These are phyloP conservation scores for Drosophila conformis DNA, from an alignment of 2,888 invertebrate species.

Conservation along the genomic window DNA sequence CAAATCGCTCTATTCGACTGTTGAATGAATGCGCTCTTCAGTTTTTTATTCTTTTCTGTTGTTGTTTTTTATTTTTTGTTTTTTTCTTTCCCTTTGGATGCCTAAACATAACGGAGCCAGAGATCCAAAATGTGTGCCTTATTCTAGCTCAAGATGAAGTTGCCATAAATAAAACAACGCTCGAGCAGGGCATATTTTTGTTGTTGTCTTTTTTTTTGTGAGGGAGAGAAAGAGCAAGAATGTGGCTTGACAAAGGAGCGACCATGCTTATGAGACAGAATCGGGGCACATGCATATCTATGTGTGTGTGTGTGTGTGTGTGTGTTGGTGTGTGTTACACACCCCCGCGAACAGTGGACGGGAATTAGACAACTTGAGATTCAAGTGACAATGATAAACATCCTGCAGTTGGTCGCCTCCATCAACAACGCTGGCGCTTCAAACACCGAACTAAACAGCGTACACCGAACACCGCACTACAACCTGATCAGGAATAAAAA, in stretches of 20 bases:
- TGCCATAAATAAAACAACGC: slow-evolving; percentile 65
- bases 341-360: slow-evolving; percentile 55
- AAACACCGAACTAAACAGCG: slow-evolving; percentile 1
- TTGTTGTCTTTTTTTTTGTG: not conserved
- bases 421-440: slow-evolving; percentile 56
- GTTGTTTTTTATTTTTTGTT: not conserved
- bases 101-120: slow-evolving; percentile 43
- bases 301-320: slow-evolving; percentile 6
- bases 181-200: slow-evolving; percentile 22
- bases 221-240: not conserved
- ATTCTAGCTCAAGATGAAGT: slow-evolving; percentile 30
- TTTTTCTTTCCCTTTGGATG: slow-evolving; percentile 16
- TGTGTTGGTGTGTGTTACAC: slow-evolving; percentile 24
- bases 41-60: not conserved
- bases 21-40: slow-evolving; percentile 40
- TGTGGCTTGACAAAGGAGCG: slow-evolving; percentile 33
- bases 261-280: slow-evolving; percentile 25
- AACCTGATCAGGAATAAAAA: slow-evolving; percentile 23
- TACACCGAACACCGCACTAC: not conserved
- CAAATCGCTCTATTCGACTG: slow-evolving; percentile 24
- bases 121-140: slow-evolving; percentile 41
- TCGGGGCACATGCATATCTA: slow-evolving; percentile 31
- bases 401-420: slow-evolving; percentile 74
- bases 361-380: slow-evolving; percentile 66
- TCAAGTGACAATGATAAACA: slow-evolving; percentile 77